Conservation (phyloP, 2,113 vertebrate genomes). For the Todiramphus chloris region DNA sequence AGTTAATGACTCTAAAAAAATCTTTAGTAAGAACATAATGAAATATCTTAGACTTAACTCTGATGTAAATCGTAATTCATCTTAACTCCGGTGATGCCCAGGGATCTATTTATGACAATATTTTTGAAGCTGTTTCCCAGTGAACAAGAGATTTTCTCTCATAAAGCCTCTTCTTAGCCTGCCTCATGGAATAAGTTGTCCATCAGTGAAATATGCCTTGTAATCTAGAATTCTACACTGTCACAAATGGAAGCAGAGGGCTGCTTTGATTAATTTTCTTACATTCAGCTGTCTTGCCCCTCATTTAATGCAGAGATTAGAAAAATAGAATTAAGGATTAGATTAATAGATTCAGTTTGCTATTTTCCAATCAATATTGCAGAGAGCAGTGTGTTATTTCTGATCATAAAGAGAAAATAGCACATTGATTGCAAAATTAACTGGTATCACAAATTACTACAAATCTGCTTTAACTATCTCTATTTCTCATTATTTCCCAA, state of each 20-base stretch:
- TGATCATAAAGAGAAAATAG: neutral
- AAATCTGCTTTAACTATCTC: neutral
- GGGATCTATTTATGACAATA: neutral
- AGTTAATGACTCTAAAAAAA: neutral
- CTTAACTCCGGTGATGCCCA: neutral
- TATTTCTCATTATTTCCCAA: conserved; percentile 14
- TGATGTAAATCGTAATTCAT: conserved; percentile 34
- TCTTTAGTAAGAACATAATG: neutral
- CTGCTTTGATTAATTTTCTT: conserved; percentile 14
- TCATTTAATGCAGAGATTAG: neutral
- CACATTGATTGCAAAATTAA: neutral
- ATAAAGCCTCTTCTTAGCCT: neutral
- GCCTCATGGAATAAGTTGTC: neutral
- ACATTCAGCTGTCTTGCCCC: neutral
- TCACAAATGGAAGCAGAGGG: neutral
- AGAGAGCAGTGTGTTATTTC: neutral
- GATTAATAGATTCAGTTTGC: conserved; percentile 23
- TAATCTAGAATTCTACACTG: neutral
- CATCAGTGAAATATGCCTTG: neutral
- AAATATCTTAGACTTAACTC: conserved; percentile 17
- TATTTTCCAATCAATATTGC: neutral
- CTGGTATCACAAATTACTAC: neutral
- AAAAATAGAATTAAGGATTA: neutral
- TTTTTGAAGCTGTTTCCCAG: conserved; percentile 29
- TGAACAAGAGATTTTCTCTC: conserved; percentile 13